These are phyloP conservation scores for Cydia pomonella DNA, from an alignment of 1,140 invertebrate species.

Conservation along the genomic window DNA sequence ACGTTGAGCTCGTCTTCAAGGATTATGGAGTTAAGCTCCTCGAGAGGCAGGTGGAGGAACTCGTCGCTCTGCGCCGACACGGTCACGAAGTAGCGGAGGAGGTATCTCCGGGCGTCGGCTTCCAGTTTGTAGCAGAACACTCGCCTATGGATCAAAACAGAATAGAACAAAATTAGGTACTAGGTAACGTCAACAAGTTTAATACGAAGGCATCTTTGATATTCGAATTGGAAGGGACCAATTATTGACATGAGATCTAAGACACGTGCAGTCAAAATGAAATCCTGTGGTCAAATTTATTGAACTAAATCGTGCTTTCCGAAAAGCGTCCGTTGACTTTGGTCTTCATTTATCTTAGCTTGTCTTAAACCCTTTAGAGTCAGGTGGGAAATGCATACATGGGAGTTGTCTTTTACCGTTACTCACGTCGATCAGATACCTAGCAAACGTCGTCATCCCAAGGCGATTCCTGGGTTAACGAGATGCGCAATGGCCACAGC, in stretches of 20 bases:
- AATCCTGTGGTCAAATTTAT: no score
- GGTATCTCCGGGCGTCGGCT: slow-evolving; percentile 84
- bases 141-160: slow-evolving; percentile 64
- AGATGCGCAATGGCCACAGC: slow-evolving; percentile 85
- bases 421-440: slow-evolving; percentile 53
- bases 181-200: neutral
- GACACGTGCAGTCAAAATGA: no score
- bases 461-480: slow-evolving; percentile 90
- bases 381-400: no score
- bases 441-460: slow-evolving; percentile 90
- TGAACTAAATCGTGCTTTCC: no score
- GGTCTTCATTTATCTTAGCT: no score
- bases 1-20: slow-evolving; percentile 89
- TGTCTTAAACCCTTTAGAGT: no score
- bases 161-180: slow-evolving; percentile 37
- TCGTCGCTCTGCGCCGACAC: slow-evolving; percentile 86
- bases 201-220: no score
- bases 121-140: slow-evolving; percentile 88
- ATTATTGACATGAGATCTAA: no score
- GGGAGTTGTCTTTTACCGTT: no score
- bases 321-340: no score
- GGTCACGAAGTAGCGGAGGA: slow-evolving; percentile 88
- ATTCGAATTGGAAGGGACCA: no score
- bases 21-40: slow-evolving; percentile 86
- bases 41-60: slow-evolving; percentile 85